These are phyloP conservation scores for Delia radicum DNA, from an alignment of 1,140 invertebrate species.

Conservation along the genomic window DNA sequence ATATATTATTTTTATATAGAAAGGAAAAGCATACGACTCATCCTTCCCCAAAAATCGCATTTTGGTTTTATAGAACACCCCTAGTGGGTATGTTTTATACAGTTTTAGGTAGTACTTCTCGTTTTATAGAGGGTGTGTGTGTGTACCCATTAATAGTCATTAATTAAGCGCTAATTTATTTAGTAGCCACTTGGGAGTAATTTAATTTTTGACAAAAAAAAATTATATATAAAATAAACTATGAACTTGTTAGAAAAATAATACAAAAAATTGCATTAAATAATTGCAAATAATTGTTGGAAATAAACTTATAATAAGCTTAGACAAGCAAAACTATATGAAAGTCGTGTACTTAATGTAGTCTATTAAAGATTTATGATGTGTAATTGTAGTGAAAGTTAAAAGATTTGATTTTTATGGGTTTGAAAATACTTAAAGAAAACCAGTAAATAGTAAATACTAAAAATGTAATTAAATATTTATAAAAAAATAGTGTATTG, in stretches of 20 bases:
- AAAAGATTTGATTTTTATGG: constrained; percentile 4
- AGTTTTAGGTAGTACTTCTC: neutral
- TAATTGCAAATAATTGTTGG: neutral
- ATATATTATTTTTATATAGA: too few relatives aligned
- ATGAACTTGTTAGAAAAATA: neutral
- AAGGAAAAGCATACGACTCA: too few relatives aligned
- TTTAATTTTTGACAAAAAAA: constrained; percentile 27
- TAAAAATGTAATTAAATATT: too few relatives aligned
- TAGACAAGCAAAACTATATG: neutral
- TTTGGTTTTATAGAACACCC: too few relatives aligned
- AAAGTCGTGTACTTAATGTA: neutral
- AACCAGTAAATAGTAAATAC: too few relatives aligned
- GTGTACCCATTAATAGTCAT: constrained; percentile 27
- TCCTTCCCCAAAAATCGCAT: too few relatives aligned
- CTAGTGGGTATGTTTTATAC: neutral
- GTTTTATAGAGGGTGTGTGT: neutral
- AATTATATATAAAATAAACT: neutral
- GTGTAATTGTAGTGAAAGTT: neutral
- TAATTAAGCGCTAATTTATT: constrained; percentile 32
- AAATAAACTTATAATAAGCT: neutral
- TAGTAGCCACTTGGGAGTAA: constrained; percentile 32
- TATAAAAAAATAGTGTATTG: too few relatives aligned
- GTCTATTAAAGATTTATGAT: neutral
- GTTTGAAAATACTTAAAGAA: too few relatives aligned
- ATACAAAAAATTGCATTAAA: neutral